Conservation (phyloP, 2,888 invertebrate genomes). For the Melieria picta region DNA sequence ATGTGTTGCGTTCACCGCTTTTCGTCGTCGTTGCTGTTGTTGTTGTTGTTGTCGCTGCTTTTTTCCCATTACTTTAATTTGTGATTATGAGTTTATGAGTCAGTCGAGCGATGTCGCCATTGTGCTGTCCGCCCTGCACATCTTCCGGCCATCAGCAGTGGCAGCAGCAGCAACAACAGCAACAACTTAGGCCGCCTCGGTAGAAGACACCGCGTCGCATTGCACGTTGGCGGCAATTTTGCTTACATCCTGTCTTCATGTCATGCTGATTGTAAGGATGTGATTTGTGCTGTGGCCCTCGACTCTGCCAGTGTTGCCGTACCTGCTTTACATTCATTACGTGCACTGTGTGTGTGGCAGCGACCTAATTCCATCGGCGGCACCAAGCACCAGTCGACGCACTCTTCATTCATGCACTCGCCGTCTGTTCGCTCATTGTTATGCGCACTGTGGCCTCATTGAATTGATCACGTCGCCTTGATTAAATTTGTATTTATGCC, state of each 20-base stretch:
- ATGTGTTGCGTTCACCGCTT: not conserved
- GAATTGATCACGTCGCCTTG: constrained; percentile 32
- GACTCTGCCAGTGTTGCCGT: not conserved
- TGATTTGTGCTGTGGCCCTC: constrained; percentile 26
- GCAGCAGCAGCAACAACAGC: too few relatives aligned
- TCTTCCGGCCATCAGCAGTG: not conserved
- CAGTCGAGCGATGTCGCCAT: too few relatives aligned
- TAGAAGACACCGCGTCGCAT: not conserved
- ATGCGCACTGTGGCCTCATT: constrained; percentile 33
- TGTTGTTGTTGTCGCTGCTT: too few relatives aligned
- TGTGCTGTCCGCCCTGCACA: not conserved
- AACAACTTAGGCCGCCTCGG: not conserved
- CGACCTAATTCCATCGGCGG: not conserved
- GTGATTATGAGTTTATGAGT: too few relatives aligned
- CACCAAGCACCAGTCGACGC: constrained; percentile 24
- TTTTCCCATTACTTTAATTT: too few relatives aligned
- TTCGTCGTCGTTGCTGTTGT: too few relatives aligned
- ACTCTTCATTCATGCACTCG: not conserved
- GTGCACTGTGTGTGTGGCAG: constrained; percentile 1
- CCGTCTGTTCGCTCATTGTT: constrained; percentile 26
- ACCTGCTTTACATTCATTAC: constrained; percentile 6
- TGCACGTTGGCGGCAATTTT: constrained; percentile 28
- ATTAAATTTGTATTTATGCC: constrained; percentile 38
- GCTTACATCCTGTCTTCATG: constrained; percentile 43
- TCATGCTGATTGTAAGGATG: constrained; percentile 41